These are phyloP conservation scores for Musca domestica DNA, from an alignment of 1,140 invertebrate genomes.

Conservation along the genomic window DNA sequence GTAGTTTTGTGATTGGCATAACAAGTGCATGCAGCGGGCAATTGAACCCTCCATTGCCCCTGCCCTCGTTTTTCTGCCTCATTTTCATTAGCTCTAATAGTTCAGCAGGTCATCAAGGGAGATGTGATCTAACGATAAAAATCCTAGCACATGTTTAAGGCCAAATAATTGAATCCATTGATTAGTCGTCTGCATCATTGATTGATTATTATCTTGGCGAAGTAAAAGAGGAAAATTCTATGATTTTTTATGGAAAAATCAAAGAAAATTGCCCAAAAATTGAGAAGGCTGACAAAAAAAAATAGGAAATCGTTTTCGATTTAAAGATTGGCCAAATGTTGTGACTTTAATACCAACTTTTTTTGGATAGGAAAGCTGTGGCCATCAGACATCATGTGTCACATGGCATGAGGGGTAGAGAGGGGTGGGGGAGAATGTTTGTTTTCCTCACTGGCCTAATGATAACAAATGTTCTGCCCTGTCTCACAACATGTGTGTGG, in stretches of 20 bases:
- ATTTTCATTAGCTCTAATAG: too few relatives aligned
- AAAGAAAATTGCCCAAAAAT: constrained; percentile 8
- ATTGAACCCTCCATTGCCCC: too few relatives aligned
- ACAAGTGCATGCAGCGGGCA: background rate
- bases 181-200: constrained; percentile 14
- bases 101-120: background rate
- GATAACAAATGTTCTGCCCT: constrained; percentile 10
- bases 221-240: too few relatives aligned
- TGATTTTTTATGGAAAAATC: background rate
- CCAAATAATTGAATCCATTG: constrained; percentile 16
- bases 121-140: background rate
- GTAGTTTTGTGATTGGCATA: constrained; percentile 17
- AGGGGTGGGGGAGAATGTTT: too few relatives aligned
- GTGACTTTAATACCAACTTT: background rate
- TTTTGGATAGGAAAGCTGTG: too few relatives aligned
- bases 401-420: background rate
- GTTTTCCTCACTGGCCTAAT: background rate
- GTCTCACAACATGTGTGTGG: too few relatives aligned
- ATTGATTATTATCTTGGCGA: constrained; percentile 6
- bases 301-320: too few relatives aligned
- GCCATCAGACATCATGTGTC: constrained; percentile 8
- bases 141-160: background rate
- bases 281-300: too few relatives aligned
- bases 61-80: too few relatives aligned
- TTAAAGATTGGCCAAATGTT: too few relatives aligned